Evolutionary conservation across 2,797 vertebrate species (phyloP).

Genomic region (Onychomys leucogaster): DNA sequence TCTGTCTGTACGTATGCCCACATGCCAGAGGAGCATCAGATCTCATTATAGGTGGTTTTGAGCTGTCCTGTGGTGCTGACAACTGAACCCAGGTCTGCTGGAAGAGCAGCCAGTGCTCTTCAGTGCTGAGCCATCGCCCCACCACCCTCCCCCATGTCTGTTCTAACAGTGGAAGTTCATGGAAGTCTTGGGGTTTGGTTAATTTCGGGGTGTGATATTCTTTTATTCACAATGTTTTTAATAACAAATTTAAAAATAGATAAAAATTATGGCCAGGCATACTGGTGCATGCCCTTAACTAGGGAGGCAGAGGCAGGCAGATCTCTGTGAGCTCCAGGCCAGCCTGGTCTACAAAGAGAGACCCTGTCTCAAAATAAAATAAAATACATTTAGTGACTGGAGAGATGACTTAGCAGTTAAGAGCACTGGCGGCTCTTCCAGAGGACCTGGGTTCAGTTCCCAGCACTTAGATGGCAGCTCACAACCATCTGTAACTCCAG

Average conservation of each 20-base stretch:
- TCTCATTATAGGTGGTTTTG: not conserved
- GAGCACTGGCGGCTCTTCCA: not conserved
- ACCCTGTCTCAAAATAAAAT: not conserved
- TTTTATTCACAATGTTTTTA: not conserved
- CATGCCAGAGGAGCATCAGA: not conserved
- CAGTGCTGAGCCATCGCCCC: not conserved
- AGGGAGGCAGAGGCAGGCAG: too few relatives aligned
- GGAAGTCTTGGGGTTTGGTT: not conserved
- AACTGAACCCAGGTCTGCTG: not conserved
- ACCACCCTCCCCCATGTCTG: not conserved
- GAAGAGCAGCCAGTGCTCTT: not conserved
- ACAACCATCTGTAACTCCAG: not conserved
- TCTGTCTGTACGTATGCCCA: not conserved
- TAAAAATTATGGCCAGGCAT: not conserved
- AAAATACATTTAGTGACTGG: not conserved
- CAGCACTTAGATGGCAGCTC: not conserved
- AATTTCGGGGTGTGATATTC: not conserved
- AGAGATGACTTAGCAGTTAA: not conserved
- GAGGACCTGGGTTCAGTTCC: not conserved
- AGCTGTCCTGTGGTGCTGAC: not conserved
- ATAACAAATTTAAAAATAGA: not conserved
- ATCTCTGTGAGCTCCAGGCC: not conserved
- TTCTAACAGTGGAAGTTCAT: not conserved
- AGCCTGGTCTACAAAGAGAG: not conserved
- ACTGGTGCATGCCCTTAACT: not conserved